Base-by-base conservation (phyloP, 92 coral and sea anemone genomes). In the Zoanthus sociatus region DNA sequence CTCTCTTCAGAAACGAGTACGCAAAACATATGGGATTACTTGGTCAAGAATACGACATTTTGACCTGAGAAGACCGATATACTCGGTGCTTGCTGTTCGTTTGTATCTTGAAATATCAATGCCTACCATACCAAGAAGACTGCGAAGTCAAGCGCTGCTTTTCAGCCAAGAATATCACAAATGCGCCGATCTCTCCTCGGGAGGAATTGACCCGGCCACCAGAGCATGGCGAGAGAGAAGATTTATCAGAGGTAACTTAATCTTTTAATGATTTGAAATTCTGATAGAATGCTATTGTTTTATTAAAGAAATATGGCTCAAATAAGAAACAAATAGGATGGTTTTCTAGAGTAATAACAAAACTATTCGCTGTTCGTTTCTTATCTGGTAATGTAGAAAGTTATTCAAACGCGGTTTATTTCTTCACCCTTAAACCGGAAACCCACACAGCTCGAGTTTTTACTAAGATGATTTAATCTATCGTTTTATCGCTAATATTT, bases 1-100 rank as follows among this genome's bases (percentile, higher is more conserved):
- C 58, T 87, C 82, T 26, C 83, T 97, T 50, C 99, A 93, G 21
- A 97, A 94, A 76, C 90, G 82, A 48, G 97, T 97, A 20, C 98
- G 99, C 10, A 98, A 96, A 48, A 92, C 93, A 37, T 92, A 93
- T 82, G 99, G 99, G 11, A 93, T 97, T 32, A 95, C 95, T 42
- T 97, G 99, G 99, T 92, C 98, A 58, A 92, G 93, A 82, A 90
- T 97, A 66, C 85, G 93, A 17, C 94, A 95, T 82, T 88, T 83
- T 64, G 97, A 97, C 90, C 82, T 97, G 54, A 89, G 93, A 61
- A 88, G 99, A 73, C 99, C 99, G 9, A 90, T 97, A 48, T 97
- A 97, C 84, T 97, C 99, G 13, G 83, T 97, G 75, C 83, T 97
- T 42, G 99, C 99, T 33, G 99, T 95, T 51, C 91, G 99, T 33